Evolutionary conservation across 2,797 vertebrate genomes (phyloP), one percentile per base, ranked within the genome.

Genomic region (Margarornis squamiger): DNA sequence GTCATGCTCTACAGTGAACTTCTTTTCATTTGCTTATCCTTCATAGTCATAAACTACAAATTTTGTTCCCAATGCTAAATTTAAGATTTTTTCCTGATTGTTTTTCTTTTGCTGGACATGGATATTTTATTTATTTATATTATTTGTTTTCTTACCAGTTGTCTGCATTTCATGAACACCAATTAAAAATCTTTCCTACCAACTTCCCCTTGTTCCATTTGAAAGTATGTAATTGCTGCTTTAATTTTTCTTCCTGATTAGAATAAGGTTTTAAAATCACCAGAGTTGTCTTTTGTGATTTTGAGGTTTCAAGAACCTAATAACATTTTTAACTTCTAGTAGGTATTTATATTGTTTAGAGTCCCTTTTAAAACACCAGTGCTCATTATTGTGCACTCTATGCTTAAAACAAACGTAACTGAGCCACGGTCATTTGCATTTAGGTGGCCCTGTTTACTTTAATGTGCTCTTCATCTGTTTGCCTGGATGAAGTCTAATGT

Each of bases 131-230:
- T 97, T 95, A 95, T 97, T 95, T 95, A 34, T 90, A 94, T 95
- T 94, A 81, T 95, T 96, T 97, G 90, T 94, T 96, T 96, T 93
- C 92, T 96, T 96, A 92, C 95, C 93, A 97, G 91, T 96, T 96
- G 62, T 96, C 93, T 96, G 59, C 95, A 96, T 96, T 96, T 96
- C 95, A 95, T 96, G 87, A 96, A 59, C 95, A 94, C 90, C 94
- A 96, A 93, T 93, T 96, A 94, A 97, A 94, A 91, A 92, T 92
- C 76, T 94, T 96, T 93, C 74, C 94, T 95, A 92, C 92, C 95
- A 95, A 93, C 89, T 91, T 94, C 87, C 93, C 95, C 78, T 93
- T 96, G 95, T 96, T 90, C 77, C 95, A 93, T 92, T 96, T 96
- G 81, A 95, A 96, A 94, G 87, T 96, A 95, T 96, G 91, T 95